phyloP scores from a whole-genome alignment of 2,113 vertebrate genomes.

The Coturnix japonica region DNA sequence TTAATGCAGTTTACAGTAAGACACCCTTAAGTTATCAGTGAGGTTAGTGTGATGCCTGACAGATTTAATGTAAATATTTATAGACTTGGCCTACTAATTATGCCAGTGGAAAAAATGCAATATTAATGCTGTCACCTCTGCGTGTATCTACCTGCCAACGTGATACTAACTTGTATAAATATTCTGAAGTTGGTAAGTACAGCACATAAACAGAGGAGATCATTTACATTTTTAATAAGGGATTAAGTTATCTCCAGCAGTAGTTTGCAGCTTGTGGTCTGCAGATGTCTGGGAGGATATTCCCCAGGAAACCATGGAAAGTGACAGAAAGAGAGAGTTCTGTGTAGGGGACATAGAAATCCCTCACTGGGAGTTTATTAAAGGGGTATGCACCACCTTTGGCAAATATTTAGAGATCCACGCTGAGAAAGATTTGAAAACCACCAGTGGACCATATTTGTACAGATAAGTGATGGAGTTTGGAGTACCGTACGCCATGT shows the following conservation, averaged over 20 bases:
- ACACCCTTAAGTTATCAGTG: constrained; percentile 55
- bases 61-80: constrained; percentile 73
- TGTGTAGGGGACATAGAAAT: neutral
- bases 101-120: constrained; percentile 43
- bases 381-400: neutral
- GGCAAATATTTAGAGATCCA: neutral
- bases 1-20: constrained; percentile 59
- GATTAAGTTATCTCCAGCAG: constrained; percentile 39
- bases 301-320: constrained; percentile 13
- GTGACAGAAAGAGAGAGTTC: neutral
- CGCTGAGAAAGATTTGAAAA: neutral
- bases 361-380: neutral
- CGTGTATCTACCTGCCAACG: constrained; percentile 36
- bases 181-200: constrained; percentile 50
- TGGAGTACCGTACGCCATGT: neutral
- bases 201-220: constrained; percentile 46
- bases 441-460: neutral
- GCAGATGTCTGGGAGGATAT: neutral
- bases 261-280: constrained; percentile 3
- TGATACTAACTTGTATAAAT: constrained; percentile 50
- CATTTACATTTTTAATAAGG: constrained; percentile 59
- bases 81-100: constrained; percentile 71
- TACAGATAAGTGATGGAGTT: neutral
- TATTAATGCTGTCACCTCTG: constrained; percentile 37
- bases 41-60: constrained; percentile 52